Evolutionary conservation across 2,113 vertebrate genomes (phyloP).

Genomic region (Pavo muticus): DNA sequence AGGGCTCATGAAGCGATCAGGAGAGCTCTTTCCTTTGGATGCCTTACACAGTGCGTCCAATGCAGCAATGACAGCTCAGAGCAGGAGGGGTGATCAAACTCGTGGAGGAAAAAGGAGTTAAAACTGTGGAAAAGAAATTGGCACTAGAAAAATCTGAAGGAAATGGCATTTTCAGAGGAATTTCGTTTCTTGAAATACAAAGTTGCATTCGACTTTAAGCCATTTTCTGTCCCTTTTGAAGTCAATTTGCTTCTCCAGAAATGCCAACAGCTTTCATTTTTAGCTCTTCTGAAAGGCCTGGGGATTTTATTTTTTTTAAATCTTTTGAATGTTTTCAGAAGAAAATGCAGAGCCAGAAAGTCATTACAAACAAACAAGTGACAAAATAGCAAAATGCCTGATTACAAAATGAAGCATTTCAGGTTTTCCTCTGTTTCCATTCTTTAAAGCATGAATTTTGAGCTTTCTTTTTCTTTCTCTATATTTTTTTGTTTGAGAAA

Average conservation of each 20-base stretch:
- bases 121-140: neutral
- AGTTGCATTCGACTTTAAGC: neutral
- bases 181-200: slow-evolving; percentile 19
- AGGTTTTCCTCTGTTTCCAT: neutral
- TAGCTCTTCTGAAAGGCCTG: slow-evolving; percentile 12
- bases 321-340: slow-evolving; percentile 32
- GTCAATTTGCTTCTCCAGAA: neutral
- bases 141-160: neutral
- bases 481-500: neutral
- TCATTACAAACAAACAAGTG: slow-evolving; percentile 36
- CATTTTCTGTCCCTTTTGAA: slow-evolving; percentile 17
- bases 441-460: neutral
- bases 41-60: neutral
- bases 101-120: neutral
- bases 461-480: neutral
- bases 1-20: neutral
- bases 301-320: neutral
- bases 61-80: neutral
- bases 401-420: slow-evolving; percentile 21
- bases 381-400: slow-evolving; percentile 30
- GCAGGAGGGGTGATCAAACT: neutral
- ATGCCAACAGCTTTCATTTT: slow-evolving; percentile 48
- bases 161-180: neutral
- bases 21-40: neutral
- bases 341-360: slow-evolving; percentile 20